phyloP scores from a whole-genome alignment of 2,113 vertebrate species.

The Oncorhynchus keta region DNA sequence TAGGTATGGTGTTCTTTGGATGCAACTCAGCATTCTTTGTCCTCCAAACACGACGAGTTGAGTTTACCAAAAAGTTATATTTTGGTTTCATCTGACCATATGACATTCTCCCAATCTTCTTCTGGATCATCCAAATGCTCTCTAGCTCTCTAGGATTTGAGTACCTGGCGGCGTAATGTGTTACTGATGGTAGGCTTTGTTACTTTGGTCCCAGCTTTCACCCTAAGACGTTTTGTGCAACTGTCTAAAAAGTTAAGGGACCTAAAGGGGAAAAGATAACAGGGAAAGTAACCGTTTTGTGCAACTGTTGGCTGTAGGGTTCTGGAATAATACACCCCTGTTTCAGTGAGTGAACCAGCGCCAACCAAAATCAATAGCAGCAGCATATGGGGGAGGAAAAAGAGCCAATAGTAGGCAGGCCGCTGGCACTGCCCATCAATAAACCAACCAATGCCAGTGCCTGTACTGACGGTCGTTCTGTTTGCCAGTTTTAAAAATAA shows the following conservation, averaged over 20 bases:
- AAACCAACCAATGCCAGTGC: constrained; percentile 32
- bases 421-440: constrained; percentile 40
- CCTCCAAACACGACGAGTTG: no score
- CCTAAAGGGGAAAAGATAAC: no score
- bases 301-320: constrained; percentile 15
- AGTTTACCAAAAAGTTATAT: no score
- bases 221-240: not conserved
- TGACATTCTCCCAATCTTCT: no score
- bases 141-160: no score
- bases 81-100: no score
- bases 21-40: no score
- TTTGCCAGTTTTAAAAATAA: constrained; percentile 41
- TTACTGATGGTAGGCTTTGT: no score
- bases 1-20: no score
- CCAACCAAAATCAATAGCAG: constrained; percentile 33
- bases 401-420: constrained; percentile 13
- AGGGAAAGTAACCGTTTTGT: not conserved
- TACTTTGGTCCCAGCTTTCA: not conserved
- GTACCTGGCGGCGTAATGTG: no score
- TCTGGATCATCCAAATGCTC: no score
- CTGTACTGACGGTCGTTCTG: constrained; percentile 20
- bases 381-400: constrained; percentile 13
- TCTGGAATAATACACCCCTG: constrained; percentile 14
- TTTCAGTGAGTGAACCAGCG: constrained; percentile 8
- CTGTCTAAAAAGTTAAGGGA: not conserved